A percentile compares a stretch with the other conserved stretches of the same genome.
These are phyloP conservation scores for Nemurella pictetii DNA, from an alignment of 2,888 invertebrate genomes.

Conservation along the genomic window DNA sequence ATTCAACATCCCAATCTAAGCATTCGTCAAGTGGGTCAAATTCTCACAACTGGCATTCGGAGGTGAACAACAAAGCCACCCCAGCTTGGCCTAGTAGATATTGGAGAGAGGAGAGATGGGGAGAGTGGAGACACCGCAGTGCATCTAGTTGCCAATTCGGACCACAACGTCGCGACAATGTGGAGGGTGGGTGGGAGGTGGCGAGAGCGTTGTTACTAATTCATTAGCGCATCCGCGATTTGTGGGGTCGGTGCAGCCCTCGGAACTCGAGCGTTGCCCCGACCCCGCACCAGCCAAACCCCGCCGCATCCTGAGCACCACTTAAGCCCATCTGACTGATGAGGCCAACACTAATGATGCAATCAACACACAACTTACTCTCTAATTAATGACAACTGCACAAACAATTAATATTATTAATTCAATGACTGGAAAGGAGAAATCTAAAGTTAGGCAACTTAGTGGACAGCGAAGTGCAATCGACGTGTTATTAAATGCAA, in stretches of 20 bases:
- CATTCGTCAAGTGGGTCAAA: neutral
- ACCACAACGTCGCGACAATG: too few relatives aligned
- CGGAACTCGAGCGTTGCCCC: neutral
- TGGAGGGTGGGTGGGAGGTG: too few relatives aligned
- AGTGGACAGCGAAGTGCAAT: neutral
- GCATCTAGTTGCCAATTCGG: too few relatives aligned
- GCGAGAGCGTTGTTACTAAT: neutral
- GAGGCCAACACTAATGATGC: constrained; percentile 10
- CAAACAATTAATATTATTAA: neutral
- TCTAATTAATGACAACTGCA: neutral
- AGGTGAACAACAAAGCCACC: neutral
- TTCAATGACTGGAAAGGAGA: neutral
- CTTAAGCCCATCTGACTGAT: neutral
- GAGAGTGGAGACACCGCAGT: too few relatives aligned
- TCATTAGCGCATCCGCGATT: neutral
- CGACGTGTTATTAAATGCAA: neutral
- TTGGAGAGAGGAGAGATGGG: too few relatives aligned
- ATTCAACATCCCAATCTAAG: neutral
- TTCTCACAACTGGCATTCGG: neutral
- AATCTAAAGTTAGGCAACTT: neutral
- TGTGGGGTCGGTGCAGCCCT: neutral
- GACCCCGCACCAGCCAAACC: too few relatives aligned
- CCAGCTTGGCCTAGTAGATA: too few relatives aligned
- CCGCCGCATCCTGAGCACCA: neutral
- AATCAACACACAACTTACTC: neutral